Evolutionary conservation across 1,140 invertebrate genomes (phyloP).

Genomic region (Amyelois transitella): DNA sequence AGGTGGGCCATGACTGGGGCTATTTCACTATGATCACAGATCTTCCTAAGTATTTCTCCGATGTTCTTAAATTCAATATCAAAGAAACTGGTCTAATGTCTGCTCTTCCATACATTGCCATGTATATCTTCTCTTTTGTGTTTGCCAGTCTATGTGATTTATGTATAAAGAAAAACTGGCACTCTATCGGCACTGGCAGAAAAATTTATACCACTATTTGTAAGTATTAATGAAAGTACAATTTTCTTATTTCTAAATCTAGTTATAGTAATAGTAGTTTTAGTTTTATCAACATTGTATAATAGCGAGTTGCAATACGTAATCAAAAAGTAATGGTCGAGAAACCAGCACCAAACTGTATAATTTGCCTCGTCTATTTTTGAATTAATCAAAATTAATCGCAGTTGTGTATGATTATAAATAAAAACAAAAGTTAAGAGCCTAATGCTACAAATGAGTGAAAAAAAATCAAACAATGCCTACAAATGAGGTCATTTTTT

Average conservation of each 20-base stretch:
- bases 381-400: not conserved
- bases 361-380: no score
- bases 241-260: no score
- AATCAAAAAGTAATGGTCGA: no score
- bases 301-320: no score
- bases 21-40: conserved; percentile 95
- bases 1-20: conserved; percentile 91
- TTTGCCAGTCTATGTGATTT: conserved; percentile 80
- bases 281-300: no score
- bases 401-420: no score
- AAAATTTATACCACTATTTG: conserved; percentile 84
- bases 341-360: no score
- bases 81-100: conserved; percentile 81
- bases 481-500: conserved; percentile 30
- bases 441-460: no score
- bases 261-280: no score
- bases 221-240: no score
- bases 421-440: no score
- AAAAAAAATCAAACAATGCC: not conserved
- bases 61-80: conserved; percentile 89
- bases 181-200: conserved; percentile 77
- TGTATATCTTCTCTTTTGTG: conserved; percentile 81
- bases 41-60: conserved; percentile 92
- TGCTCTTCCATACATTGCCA: conserved; percentile 81
- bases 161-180: conserved; percentile 75